Evolutionary conservation across 1,140 invertebrate genomes (phyloP), one percentile per base, ranked within the genome.

Genomic region (Lepidotrigona ventralis): DNA sequence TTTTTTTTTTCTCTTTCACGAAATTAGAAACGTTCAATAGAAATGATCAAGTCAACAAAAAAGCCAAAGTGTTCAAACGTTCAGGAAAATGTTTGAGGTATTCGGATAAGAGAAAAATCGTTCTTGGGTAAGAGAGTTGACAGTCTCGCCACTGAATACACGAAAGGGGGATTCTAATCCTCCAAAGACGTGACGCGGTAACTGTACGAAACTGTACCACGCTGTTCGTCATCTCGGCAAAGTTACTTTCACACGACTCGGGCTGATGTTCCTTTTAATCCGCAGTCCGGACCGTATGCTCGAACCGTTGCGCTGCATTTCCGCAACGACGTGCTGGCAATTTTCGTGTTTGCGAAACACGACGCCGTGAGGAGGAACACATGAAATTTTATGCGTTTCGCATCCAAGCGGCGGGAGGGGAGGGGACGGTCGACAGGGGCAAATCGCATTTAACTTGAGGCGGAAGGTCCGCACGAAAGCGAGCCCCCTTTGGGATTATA

Each of bases 401-500:
- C 68, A 63, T 86, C 53, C 26, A 17, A 19, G 56, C 71, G 63
- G 39, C 0, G 39, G 39, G 6, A 6, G 0, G 39, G 39, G 6
- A 39, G 33, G 51, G n/a, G 23, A 19, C 29, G 75, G 26, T n/a
- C 66, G 33, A 46, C 54, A 46, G 39, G 51, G 69, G 81, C n/a
- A 76, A 81, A 85, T 81, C 83, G 60, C 64, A 81, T 85, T 85
- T 85, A 85, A 85, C 83, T 81, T 51, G 75, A 63, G 64, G 46
- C 70, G 72, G 60, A 68, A 53, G 26, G 71, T 75, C 56, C 39
- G 54, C 29, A 73, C 51, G 71, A 68, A 82, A 76, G 56, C 23
- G 78, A 46, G 58, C 66, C 77, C 58, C 58, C 69, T 88, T 88
- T 88, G 84, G 84, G 66, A 88, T 88, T 87, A 87, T 85, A 86